Base-by-base conservation (phyloP, 2,888 invertebrate species). In the Idaea aversata region DNA sequence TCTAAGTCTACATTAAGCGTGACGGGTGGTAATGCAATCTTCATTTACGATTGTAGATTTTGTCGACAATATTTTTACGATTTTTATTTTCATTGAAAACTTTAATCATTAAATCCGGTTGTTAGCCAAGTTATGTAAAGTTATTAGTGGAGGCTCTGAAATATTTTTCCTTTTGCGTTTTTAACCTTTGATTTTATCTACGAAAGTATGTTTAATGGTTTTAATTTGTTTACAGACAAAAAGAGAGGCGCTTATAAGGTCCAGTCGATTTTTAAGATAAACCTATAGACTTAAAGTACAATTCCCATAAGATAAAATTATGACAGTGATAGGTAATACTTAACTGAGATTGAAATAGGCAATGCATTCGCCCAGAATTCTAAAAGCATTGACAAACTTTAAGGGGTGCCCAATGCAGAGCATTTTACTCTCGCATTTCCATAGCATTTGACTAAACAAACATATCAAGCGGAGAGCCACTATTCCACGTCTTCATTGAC, bases 361-460 rank as follows among this genome's bases (percentile, higher is more conserved):
- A 47, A 47, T 47, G 47, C 47, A 47, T 47, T 47, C 47, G 47
- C 47, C 7, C 47, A 58, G 58, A 58, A 58, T 58, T 15, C 58
- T 16, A 47, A 47, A 47, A 47, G 47, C 47, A 47, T 47, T 59
- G 16, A 16, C 58, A 59, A 59, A 59, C 58, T 59, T 58, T 59
- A 59, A 83, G 86, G 81, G 72, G 75, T 69, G 77, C 77, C 74
- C 71, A 77, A 79, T 76, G 77, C 77, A 76, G 72, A 81, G 80
- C 73, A 76, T 77, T 77, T 80, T 79, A 76, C 77, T 83, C 77
- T 80, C 83, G 78, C 81, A 88, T 88, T 90, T 88, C 91, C 91
- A 91, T 92, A 85, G 88, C 88, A 91, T 92, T 92, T 91, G 91
- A 90, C 91, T 92, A 91, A 83, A 80, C 88, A 91, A 92, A 91